Evolutionary conservation across 2,113 vertebrate genomes (phyloP), one percentile per base, ranked within the genome.

Genomic region (Bujurquina vittata): DNA sequence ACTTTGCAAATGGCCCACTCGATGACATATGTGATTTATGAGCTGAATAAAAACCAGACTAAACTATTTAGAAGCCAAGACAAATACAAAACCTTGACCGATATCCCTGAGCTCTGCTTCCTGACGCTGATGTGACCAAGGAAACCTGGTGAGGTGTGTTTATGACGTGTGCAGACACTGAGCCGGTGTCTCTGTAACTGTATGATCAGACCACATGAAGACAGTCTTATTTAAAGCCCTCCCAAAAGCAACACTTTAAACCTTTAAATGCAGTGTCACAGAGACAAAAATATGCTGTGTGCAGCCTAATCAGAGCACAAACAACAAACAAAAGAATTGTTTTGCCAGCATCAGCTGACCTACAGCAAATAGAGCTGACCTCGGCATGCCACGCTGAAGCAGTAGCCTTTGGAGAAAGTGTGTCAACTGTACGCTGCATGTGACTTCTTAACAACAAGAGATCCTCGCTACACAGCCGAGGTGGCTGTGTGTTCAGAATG

Each of bases 321-420:
- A 78, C 76, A 83, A 85, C 86, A 88, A 88, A 91, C 80, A 89
- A 79, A 88, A 87, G 85, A 89, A 84, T 86, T 92, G 94, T 94
- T 94, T 89, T 78, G 83, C 81, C 31, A 5, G 74, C 65, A 80
- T 95, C 93, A 93, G 90, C 93, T 94, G 94, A 94, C 84, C 80
- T 3, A 4, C 20, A 75, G 72, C 20, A 14, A 85, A 87, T 1
- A 59, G 60, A 75, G 77, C 73, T 49, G 84, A 83, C 87, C 87
- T 80, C 63, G 23, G 6, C 46, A 22, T 9, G 84, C 82, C 84
- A 77, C 55, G 58, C 11, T 33, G 72, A 74, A 85, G 81, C 84
- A 56, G 37, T 57, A 83, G 82, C 73, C 69, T 80, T 81, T 79
- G 60, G 62, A 83, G 85, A 84, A 92, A 91, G 79, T 75, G 82